Evolutionary conservation across 2,113 vertebrate genomes (phyloP).

Genomic region (Heterochromis multidens): DNA sequence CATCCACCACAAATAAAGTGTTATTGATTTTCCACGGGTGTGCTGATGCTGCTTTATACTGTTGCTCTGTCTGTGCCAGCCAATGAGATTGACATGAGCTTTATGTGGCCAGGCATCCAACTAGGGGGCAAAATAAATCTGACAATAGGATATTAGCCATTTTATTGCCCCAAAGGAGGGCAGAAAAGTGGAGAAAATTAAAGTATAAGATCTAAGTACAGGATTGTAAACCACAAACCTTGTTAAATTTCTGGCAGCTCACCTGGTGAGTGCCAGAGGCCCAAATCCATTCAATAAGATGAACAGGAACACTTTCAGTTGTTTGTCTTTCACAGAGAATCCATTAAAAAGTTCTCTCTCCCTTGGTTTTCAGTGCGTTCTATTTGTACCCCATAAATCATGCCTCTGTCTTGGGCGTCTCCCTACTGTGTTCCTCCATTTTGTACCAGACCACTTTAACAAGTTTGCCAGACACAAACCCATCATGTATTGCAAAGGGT

Average conservation of each 20-base stretch:
- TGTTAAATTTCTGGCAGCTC: constrained; percentile 70
- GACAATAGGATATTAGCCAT: constrained; percentile 44
- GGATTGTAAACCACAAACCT: constrained; percentile 62
- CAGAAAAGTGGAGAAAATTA: constrained; percentile 19
- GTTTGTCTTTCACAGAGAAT: constrained; percentile 71
- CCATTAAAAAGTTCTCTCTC: constrained; percentile 74
- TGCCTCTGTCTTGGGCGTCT: constrained; percentile 24
- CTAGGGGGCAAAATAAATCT: constrained; percentile 37
- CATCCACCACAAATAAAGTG: constrained; percentile 38
- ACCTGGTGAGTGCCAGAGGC: constrained; percentile 52
- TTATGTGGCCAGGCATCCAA: constrained; percentile 34
- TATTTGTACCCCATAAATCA: constrained; percentile 69
- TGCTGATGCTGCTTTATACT: constrained; percentile 36
- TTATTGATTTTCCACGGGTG: constrained; percentile 48
- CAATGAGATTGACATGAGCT: constrained; percentile 48
- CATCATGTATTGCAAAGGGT: neutral
- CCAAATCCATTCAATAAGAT: constrained; percentile 63
- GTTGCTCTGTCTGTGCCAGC: constrained; percentile 13
- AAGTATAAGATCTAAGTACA: constrained; percentile 34
- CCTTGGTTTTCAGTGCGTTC: constrained; percentile 68
- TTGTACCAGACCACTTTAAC: constrained; percentile 31
- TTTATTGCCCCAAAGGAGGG: constrained; percentile 31
- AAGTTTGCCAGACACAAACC: constrained; percentile 4
- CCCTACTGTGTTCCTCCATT: constrained; percentile 33
- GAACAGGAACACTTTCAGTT: constrained; percentile 65